Evolutionary conservation across 2,113 vertebrate species (phyloP).

Genomic region (Peromyscus leucopus): DNA sequence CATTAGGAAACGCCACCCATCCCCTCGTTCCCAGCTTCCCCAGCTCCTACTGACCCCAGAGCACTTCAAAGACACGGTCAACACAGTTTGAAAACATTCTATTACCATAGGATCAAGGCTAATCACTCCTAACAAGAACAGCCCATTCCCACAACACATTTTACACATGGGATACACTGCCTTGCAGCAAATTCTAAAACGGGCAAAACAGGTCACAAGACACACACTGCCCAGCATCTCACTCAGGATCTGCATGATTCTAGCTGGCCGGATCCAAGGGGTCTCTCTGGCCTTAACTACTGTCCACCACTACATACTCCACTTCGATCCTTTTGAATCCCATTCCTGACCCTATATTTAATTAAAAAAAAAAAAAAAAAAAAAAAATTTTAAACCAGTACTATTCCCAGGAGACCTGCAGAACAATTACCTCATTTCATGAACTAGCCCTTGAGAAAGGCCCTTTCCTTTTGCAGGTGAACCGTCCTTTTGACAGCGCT

Average conservation of each 20-base stretch:
- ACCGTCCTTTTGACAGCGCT: background rate
- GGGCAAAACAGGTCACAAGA: background rate
- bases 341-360: background rate
- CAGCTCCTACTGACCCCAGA: background rate
- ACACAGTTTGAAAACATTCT: conserved; percentile 28
- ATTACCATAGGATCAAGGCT: conserved; percentile 44
- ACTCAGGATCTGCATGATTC: background rate
- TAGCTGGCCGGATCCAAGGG: background rate
- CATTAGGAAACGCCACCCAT: background rate
- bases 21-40: conserved; percentile 49
- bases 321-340: background rate
- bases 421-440: conserved; percentile 42
- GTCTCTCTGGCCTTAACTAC: background rate
- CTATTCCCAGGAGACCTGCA: background rate
- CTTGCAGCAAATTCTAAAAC: conserved; percentile 26
- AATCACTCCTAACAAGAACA: conserved; percentile 1
- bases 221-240: background rate
- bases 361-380: too few relatives aligned
- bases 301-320: background rate
- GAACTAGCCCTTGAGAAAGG: conserved; percentile 48
- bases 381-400: background rate
- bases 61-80: conserved; percentile 3
- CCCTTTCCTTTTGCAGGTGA: conserved; percentile 29
- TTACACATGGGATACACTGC: background rate
- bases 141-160: background rate